Conservation (phyloP, 1,140 invertebrate species). For the Anastatus disparis region DNA sequence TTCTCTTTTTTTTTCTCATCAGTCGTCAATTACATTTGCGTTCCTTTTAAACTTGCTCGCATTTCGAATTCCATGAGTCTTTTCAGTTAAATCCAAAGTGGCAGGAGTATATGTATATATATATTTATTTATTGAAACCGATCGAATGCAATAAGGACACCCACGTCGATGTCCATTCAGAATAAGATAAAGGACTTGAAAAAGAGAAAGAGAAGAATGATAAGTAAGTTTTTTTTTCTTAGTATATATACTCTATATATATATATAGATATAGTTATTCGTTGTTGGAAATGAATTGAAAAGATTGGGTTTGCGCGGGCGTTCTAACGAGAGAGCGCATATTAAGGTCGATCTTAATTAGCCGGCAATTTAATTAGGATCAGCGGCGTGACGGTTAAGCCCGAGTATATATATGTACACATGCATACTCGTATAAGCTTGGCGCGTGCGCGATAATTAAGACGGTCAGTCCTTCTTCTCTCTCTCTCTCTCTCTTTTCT, state of each 20-base stretch:
- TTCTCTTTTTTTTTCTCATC: too few relatives aligned
- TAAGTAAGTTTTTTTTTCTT: conserved; percentile 49
- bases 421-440: conserved; percentile 10
- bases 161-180: conserved; percentile 9
- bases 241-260: too few relatives aligned
- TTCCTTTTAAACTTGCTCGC: too few relatives aligned
- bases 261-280: too few relatives aligned
- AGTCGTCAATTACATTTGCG: too few relatives aligned
- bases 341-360: conserved; percentile 67
- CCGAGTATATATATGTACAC: too few relatives aligned
- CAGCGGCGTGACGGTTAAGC: conserved; percentile 59
- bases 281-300: conserved; percentile 55
- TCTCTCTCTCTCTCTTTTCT: too few relatives aligned
- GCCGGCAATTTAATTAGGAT: conserved; percentile 65
- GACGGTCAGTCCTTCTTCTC: conserved; percentile 51
- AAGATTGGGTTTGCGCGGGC: conserved; percentile 46
- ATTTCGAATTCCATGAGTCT: conserved; percentile 6
- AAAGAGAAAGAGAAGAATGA: background rate
- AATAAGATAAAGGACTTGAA: background rate
- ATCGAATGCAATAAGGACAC: too few relatives aligned
- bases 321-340: conserved; percentile 55
- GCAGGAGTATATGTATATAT: too few relatives aligned
- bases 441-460: conserved; percentile 57
- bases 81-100: background rate
- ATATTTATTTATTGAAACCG: too few relatives aligned